Evolutionary conservation across 2,888 invertebrate species (phyloP), one percentile per base, ranked within the genome.

Genomic region (Drosophila vallismaia): DNA sequence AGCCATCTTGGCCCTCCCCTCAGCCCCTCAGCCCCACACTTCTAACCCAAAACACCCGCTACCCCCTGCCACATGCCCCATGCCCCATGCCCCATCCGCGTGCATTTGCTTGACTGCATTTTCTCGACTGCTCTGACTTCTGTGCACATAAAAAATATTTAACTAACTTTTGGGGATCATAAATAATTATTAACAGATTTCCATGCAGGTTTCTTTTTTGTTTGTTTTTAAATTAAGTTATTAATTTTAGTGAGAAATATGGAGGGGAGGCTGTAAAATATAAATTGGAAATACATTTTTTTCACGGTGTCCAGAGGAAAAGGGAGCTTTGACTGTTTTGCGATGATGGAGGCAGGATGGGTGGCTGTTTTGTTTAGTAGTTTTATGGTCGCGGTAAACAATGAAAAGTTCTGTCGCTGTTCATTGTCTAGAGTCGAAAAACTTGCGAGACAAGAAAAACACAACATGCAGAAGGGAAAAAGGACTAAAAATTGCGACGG

Each of bases 321-420:
- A 52, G 24, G 51, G 33, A 51, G 42, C 31, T 8, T 19, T 12
- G 3, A 5, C 63, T 36, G 45, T 19, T 28, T 24, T 42, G 40
- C 55, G 53, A 19, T 54, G 52, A 29, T 58, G 53, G 33, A 5
- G 7, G 40, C 40, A 12, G 45, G 66, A 31, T 56, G 75, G 62
- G 77, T 70, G 62, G 66, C 66, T 85, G 88, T 82, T 82, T 88
- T 82, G 88, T 86, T 88, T 82, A 82, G 82, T 82, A 82, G 88
- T 82, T 88, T 86, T 82, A 86, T 77, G 88, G 85, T 69, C 83
- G 86, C 74, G 79, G 88, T 82, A 82, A 88, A 82, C 82, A 82
- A 82, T 88, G 85, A 69, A 53, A 51, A 68, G 66, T 49, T 51
- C 71, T 84, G 74, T 75, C 85, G 79, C 81, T 80, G 87, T 71